These are phyloP conservation scores for Lutraria lutraria DNA, from an alignment of 2,888 invertebrate species.

Conservation along the genomic window DNA sequence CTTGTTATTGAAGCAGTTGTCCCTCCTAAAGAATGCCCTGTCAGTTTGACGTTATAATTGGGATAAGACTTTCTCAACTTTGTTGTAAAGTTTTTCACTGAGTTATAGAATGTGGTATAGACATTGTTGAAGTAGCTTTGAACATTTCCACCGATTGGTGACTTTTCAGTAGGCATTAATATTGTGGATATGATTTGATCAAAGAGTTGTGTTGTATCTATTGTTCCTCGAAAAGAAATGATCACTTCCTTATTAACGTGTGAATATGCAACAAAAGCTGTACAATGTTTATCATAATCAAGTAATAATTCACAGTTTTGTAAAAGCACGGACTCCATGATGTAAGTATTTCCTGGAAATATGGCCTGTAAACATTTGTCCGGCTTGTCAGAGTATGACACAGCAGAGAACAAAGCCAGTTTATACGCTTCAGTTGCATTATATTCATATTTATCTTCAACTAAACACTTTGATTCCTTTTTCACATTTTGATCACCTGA, in stretches of 20 bases:
- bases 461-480: not conserved
- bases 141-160: slow-evolving; percentile 42
- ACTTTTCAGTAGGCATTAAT: not conserved
- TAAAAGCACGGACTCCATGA: not conserved
- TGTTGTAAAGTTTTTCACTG: slow-evolving; percentile 23
- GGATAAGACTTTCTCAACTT: slow-evolving; percentile 27
- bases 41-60: slow-evolving; percentile 43
- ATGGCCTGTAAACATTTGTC: slow-evolving; percentile 13
- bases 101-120: slow-evolving; percentile 39
- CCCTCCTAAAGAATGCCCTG: slow-evolving; percentile 59
- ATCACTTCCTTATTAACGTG: slow-evolving; percentile 34
- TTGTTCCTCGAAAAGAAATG: slow-evolving; percentile 49
- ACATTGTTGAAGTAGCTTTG: slow-evolving; percentile 55
- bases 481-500: slow-evolving; percentile 5
- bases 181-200: slow-evolving; percentile 34
- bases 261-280: slow-evolving; percentile 50
- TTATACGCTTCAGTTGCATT: slow-evolving; percentile 27
- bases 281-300: slow-evolving; percentile 43
- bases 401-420: slow-evolving; percentile 19
- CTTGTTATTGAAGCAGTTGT: slow-evolving; percentile 50
- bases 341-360: slow-evolving; percentile 20
- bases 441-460: not conserved
- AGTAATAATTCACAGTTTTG: slow-evolving; percentile 15
- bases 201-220: slow-evolving; percentile 24
- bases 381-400: slow-evolving; percentile 30